These are phyloP conservation scores for Drosophila biarmipes DNA, from an alignment of 1,140 invertebrate species.

Conservation along the genomic window DNA sequence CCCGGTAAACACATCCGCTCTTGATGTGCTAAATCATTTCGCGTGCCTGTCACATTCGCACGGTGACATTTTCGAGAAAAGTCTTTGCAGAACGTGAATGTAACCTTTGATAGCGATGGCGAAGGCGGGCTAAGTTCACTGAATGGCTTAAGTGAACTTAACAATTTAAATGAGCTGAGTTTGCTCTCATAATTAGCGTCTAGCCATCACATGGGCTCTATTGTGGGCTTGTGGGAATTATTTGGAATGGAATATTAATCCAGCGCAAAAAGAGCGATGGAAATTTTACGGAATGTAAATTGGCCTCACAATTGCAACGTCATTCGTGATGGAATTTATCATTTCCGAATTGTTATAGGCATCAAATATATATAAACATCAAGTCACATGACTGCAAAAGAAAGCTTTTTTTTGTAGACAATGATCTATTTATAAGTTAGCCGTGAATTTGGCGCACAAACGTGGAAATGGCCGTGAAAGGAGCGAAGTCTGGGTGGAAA, in stretches of 20 bases:
- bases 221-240: slow-evolving; percentile 27
- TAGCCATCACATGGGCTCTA: slow-evolving; percentile 31
- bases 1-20: slow-evolving; percentile 18
- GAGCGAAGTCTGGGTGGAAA: neutral
- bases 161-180: slow-evolving; percentile 1
- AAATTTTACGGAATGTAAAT: slow-evolving; percentile 29
- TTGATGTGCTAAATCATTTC: slow-evolving; percentile 30
- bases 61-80: slow-evolving; percentile 13
- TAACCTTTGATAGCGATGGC: slow-evolving; percentile 10
- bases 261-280: slow-evolving; percentile 17
- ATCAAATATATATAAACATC: neutral
- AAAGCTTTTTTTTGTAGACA: slow-evolving; percentile 45
- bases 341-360: slow-evolving; percentile 32
- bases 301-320: slow-evolving; percentile 12
- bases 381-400: slow-evolving; percentile 65
- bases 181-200: slow-evolving; percentile 26
- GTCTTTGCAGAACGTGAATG: neutral
- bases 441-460: slow-evolving; percentile 53
- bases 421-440: slow-evolving; percentile 56
- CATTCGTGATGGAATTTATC: slow-evolving; percentile 32
- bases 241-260: slow-evolving; percentile 47
- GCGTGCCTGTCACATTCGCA: slow-evolving; percentile 35
- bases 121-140: neutral
- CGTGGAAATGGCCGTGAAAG: slow-evolving; percentile 53
- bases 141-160: slow-evolving; percentile 13